Conservation (phyloP, 2,888 invertebrate genomes). For the Cremastinae sp. region DNA sequence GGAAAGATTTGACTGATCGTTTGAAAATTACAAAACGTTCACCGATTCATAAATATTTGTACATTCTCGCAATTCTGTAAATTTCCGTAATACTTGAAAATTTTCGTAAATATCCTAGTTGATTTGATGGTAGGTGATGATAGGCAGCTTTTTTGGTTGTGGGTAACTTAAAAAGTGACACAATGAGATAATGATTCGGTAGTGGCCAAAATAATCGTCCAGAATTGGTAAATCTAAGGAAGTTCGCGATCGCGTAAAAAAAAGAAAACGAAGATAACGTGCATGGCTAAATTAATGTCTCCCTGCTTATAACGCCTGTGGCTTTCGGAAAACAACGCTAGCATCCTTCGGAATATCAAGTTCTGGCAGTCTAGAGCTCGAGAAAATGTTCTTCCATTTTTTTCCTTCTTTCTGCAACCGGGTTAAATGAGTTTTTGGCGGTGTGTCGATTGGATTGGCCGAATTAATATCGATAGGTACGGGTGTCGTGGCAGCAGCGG, state of each 20-base stretch:
- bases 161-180: constrained; percentile 1
- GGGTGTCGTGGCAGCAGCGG: constrained; percentile 73
- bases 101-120: neutral
- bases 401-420: constrained; percentile 11
- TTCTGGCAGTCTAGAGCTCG: constrained; percentile 30
- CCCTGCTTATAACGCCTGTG: constrained; percentile 37
- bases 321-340: constrained; percentile 31
- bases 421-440: constrained; percentile 35
- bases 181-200: constrained; percentile 12
- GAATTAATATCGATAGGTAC: constrained; percentile 72
- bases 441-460: constrained; percentile 64
- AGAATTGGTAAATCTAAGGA: constrained; percentile 52
- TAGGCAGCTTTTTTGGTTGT: neutral
- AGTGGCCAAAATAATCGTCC: constrained; percentile 37
- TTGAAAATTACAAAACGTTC: neutral
- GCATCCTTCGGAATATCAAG: constrained; percentile 52
- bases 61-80: too few species aligned
- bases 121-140: neutral
- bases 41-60: too few species aligned
- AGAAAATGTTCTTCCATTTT: neutral
- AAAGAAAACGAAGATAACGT: neutral
- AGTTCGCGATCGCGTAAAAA: constrained; percentile 35
- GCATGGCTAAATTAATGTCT: constrained; percentile 56
- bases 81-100: neutral
- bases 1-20: neutral